phyloP scores from a whole-genome alignment of 1,140 invertebrate species.

The Dolichoris vasculosae region DNA sequence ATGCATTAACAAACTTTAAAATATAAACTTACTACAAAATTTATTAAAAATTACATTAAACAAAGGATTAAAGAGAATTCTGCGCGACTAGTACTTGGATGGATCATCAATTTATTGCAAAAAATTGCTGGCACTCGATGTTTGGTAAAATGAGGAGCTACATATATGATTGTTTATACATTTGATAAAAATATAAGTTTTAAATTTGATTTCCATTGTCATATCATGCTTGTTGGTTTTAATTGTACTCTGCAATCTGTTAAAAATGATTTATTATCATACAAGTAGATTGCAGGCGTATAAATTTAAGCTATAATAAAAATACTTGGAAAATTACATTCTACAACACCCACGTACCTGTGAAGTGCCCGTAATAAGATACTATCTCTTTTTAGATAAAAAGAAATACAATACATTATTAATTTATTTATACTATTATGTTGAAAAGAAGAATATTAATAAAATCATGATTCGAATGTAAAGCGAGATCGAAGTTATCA shows the following conservation, averaged over 20 bases:
- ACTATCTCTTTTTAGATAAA: not conserved
- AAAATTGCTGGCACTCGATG: constrained; percentile 5
- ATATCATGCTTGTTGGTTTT: not conserved
- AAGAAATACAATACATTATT: constrained; percentile 1
- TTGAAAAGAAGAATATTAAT: constrained; percentile 41
- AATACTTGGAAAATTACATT: not conserved
- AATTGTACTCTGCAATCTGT: not conserved
- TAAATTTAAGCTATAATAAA: not conserved
- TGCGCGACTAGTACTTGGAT: not conserved
- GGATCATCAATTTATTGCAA: not conserved
- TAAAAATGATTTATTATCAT: not conserved
- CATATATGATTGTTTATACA: not conserved
- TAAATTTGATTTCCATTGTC: not conserved
- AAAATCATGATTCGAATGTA: constrained; percentile 37
- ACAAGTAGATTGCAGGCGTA: not conserved
- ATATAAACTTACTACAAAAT: not conserved
- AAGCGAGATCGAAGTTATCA: constrained; percentile 22
- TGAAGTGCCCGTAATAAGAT: not conserved
- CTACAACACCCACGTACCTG: not conserved
- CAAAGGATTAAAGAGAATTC: not conserved
- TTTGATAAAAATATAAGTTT: constrained; percentile 5
- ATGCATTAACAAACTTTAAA: not conserved
- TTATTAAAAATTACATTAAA: not conserved
- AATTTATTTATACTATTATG: constrained; percentile 14
- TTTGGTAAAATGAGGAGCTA: not conserved